Base-by-base conservation (phyloP, 2,797 vertebrate species). In the Heteromormyrus szaboi region DNA sequence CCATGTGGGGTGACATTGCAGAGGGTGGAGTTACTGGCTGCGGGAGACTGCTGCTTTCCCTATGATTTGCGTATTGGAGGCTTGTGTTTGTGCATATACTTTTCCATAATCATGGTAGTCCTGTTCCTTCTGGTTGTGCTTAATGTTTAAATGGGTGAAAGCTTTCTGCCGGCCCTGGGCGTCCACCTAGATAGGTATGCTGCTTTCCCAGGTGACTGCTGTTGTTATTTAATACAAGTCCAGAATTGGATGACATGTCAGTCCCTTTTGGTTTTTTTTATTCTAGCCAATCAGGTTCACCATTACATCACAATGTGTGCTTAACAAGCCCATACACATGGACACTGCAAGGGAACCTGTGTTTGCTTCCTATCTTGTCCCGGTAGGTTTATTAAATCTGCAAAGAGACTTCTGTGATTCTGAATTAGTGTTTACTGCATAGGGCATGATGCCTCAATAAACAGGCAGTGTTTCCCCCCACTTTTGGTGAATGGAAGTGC, bases 71-170 rank as follows among this genome's bases (percentile, higher is more conserved):
- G 54, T 65, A 62, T 65, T 44, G 33, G 37, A 62, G 17, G 76
- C 41, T 81, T 81, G 89, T 89, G 84, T 86, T 84, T 88, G 88
- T 90, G 88, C 59, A 17, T 81, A 33, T 41, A 84, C 86, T 46
- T 48, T 62, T 81, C 86, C 0, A 83, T 90, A 86, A 76, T 91
- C 48, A 4, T 44, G 76, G 41, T 81, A 81, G 76, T 81, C 76
- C 41, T 81, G 76, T 81, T 44, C 41, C 44, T 44, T 46, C 41
- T 46, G 41, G 76, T 46, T 81, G 76, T 44, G 76, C 41, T 81
- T 81, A 81, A 81, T 81, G 41, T 81, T 81, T 81, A 81, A 81
- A 46, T 0, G 41, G 7, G 76, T 19, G 76, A 81, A 81, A 3
- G 41, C 41, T 81, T 41, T 81, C 37, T 6, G 6, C 19, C n/a